These are phyloP conservation scores for Dryoscopus gambensis DNA, from an alignment of 2,113 vertebrate species.

Conservation along the genomic window DNA sequence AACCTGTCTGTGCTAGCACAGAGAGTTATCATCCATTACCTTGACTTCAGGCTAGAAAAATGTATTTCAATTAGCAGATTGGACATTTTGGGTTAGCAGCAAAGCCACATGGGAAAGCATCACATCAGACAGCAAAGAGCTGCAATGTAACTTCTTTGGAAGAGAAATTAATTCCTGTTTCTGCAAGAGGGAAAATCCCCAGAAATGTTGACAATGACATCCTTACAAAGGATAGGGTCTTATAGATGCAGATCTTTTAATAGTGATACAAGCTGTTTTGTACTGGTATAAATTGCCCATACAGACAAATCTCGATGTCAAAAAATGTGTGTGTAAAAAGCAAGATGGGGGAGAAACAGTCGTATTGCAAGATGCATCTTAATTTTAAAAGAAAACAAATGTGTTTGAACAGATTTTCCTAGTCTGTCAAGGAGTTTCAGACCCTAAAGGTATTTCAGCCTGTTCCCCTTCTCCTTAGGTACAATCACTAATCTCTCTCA, in stretches of 20 bases:
- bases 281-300: neutral
- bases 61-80: neutral
- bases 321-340: neutral
- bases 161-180: neutral
- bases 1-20: neutral
- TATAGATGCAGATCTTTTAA: neutral
- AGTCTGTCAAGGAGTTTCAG: constrained; percentile 51
- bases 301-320: neutral
- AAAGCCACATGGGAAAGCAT: neutral
- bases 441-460: constrained; percentile 48
- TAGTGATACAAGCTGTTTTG: neutral
- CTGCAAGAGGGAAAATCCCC: neutral
- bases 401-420: constrained; percentile 31
- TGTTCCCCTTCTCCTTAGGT: constrained; percentile 48
- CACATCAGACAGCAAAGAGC: neutral
- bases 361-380: neutral
- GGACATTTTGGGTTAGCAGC: neutral
- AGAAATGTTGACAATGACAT: neutral
- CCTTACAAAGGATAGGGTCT: neutral
- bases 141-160: neutral
- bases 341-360: neutral
- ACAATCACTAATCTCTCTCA: constrained; percentile 46
- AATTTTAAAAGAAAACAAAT: constrained; percentile 41
- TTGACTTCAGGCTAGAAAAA: neutral
- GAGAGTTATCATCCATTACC: neutral